phyloP scores from a whole-genome alignment of 1,140 invertebrate species.

The roundworm (Caenorhabditis elegans) region DNA sequence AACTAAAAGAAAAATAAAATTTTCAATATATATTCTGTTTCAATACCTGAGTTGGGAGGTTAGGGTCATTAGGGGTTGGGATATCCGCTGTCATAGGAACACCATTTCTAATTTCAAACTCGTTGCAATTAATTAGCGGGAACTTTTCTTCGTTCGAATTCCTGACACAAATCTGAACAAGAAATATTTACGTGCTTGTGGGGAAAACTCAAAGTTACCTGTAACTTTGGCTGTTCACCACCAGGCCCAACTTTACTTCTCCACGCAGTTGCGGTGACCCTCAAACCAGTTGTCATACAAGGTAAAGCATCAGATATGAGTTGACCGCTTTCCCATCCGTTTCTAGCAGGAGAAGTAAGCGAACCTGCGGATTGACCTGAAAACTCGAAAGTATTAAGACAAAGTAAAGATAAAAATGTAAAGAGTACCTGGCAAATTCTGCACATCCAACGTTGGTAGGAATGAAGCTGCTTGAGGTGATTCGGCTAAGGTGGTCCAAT shows the following conservation, averaged over 20 bases:
- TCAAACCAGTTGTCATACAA: constrained; percentile 29
- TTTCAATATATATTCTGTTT: not conserved
- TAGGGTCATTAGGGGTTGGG: constrained; percentile 41
- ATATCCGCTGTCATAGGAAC: constrained; percentile 42
- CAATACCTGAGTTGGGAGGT: constrained; percentile 37
- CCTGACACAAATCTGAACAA: constrained; percentile 36
- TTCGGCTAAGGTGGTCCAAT: constrained; percentile 35
- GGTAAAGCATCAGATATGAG: constrained; percentile 46
- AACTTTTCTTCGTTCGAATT: constrained; percentile 44
- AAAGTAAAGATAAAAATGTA: not conserved
- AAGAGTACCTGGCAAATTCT: constrained; percentile 38
- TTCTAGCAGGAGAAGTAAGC: constrained; percentile 35
- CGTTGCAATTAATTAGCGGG: constrained; percentile 40
- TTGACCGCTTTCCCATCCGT: constrained; percentile 47
- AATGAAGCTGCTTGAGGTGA: constrained; percentile 40
- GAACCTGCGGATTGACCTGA: constrained; percentile 37
- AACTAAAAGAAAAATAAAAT: not conserved
- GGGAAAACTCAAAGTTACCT: not conserved
- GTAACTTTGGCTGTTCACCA: constrained; percentile 42
- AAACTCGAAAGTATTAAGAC: not conserved
- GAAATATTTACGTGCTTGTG: too few species aligned
- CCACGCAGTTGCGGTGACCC: constrained; percentile 46
- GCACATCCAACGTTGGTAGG: constrained; percentile 22
- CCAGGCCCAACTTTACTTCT: constrained; percentile 25
- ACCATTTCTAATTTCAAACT: constrained; percentile 46